Evolutionary conservation across 2,113 vertebrate genomes (phyloP).

Genomic region (Hemichromis elongatus): DNA sequence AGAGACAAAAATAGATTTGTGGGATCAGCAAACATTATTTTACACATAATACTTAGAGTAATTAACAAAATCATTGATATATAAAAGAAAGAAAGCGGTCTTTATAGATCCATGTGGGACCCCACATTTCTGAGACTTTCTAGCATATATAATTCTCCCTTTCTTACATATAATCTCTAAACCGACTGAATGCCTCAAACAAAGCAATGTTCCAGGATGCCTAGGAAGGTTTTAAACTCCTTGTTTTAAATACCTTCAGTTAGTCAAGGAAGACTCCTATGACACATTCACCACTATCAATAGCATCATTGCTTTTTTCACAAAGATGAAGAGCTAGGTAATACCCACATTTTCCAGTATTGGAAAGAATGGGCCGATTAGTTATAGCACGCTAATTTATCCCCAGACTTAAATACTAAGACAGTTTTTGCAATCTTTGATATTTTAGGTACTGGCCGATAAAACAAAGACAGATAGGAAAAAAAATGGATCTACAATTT

Average conservation of each 20-base stretch:
- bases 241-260: background rate
- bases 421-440: no score
- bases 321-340: background rate
- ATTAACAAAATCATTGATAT: background rate
- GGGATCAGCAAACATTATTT: background rate
- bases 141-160: background rate
- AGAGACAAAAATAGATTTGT: background rate
- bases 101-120: background rate
- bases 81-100: background rate
- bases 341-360: no score
- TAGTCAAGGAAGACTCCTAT: background rate
- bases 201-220: background rate
- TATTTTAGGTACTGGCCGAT: no score
- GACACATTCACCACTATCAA: background rate
- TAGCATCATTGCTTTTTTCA: background rate
- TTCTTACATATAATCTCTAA: background rate
- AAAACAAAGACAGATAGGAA: no score
- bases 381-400: no score
- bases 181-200: background rate
- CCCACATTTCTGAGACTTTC: background rate
- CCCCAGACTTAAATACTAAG: no score
- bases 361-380: no score
- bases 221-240: background rate
- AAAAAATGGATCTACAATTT: no score
- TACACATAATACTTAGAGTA: background rate